Percentiles rank a stretch among this genome's conserved stretches.
phyloP scores from a whole-genome alignment of 1,140 invertebrate genomes.

The Drosophila bocki region DNA sequence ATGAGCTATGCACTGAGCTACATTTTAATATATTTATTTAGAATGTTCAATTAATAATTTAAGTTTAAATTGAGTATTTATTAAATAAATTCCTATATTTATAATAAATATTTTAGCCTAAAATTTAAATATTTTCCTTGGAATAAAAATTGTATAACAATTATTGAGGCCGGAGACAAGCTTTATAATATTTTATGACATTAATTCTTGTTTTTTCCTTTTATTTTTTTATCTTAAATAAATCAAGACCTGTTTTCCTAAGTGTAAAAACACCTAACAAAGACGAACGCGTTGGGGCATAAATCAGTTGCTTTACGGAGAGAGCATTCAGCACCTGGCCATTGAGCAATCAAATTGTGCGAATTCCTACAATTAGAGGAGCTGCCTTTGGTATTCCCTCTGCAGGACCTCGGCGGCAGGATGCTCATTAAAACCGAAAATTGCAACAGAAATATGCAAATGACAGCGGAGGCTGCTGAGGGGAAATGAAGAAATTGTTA shows the following conservation, averaged over 20 bases:
- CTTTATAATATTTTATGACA: accelerated
- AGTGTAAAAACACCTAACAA: slow-evolving; percentile 49
- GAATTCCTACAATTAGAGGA: slow-evolving; percentile 59
- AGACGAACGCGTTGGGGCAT: slow-evolving; percentile 43
- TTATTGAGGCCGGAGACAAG: too few relatives aligned
- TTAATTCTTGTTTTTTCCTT: not conserved
- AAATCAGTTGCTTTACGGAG: slow-evolving; percentile 58
- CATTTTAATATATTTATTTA: not conserved
- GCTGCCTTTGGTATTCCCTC: slow-evolving; percentile 15
- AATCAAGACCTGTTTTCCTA: not conserved
- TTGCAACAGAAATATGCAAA: slow-evolving; percentile 55
- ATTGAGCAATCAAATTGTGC: slow-evolving; percentile 72
- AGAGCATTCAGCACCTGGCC: slow-evolving; percentile 37
- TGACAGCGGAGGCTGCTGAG: slow-evolving; percentile 24
- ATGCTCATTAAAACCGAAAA: slow-evolving; percentile 64
- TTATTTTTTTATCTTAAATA: not conserved
- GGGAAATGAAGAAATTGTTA: slow-evolving; percentile 1
- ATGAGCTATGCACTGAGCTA: not conserved
- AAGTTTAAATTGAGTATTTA: not conserved
- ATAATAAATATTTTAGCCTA: not conserved
- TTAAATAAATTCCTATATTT: not conserved
- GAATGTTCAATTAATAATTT: not conserved
- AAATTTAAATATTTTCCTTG: not conserved
- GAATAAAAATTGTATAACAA: not conserved
- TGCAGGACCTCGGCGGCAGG: slow-evolving; percentile 15